These are phyloP conservation scores for Caenorhabditis imperialis DNA, from an alignment of 2,888 invertebrate species.

Conservation along the genomic window DNA sequence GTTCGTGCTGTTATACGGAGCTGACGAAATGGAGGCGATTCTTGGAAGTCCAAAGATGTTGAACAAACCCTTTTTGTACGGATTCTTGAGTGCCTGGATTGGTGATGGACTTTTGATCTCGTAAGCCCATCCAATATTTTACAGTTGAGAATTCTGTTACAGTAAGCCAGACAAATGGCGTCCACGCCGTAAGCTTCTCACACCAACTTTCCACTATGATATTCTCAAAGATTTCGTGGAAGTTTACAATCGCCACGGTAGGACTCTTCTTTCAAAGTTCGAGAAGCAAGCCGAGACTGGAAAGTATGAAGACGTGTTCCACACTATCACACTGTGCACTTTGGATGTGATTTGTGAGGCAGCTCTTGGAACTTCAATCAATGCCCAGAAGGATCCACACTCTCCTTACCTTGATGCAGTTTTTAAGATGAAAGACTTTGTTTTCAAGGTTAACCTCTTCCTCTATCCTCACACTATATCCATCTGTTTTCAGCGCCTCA, in stretches of 20 bases:
- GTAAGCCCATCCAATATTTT: conserved; percentile 64
- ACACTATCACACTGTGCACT: conserved; percentile 79
- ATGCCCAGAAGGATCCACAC: conserved; percentile 73
- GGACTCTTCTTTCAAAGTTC: conserved; percentile 75
- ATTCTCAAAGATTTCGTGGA: conserved; percentile 80
- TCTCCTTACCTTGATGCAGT: conserved; percentile 76
- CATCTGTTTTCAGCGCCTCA: no score
- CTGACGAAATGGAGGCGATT: conserved; percentile 77
- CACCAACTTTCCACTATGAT: conserved; percentile 81
- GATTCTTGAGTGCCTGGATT: conserved; percentile 80
- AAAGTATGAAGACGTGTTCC: conserved; percentile 65
- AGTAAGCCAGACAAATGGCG: conserved; percentile 79
- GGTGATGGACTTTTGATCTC: conserved; percentile 81
- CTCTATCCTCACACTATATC: no score
- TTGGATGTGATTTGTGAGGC: conserved; percentile 80
- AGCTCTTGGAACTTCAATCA: conserved; percentile 73
- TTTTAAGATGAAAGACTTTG: conserved; percentile 74
- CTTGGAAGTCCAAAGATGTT: conserved; percentile 78
- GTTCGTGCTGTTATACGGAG: conserved; percentile 77
- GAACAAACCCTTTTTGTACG: conserved; percentile 79
- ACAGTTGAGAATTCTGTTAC: background rate
- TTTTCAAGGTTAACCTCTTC: no score
- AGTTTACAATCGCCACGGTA: conserved; percentile 80
- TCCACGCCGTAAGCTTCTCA: conserved; percentile 79
- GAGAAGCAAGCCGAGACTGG: conserved; percentile 61